Percentiles rank a stretch among this genome's conserved stretches.
phyloP scores from a whole-genome alignment of 2,888 invertebrate species.

The Parascotia fuliginaria region DNA sequence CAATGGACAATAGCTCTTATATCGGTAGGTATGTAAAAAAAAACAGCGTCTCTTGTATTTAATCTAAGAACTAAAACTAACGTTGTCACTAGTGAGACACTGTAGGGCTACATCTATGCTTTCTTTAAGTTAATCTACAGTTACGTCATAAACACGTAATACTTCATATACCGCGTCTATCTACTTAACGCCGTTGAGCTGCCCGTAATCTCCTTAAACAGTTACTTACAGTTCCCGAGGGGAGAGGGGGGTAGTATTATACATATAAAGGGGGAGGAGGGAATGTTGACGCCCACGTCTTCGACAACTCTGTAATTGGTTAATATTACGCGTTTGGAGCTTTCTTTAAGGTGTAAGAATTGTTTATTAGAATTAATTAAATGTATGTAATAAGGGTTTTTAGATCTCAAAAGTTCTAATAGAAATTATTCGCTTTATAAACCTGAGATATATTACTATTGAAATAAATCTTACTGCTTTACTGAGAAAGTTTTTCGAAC shows the following conservation, averaged over 20 bases:
- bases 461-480: no score
- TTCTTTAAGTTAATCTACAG: background rate
- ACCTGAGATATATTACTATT: no score
- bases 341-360: conserved; percentile 1
- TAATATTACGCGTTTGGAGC: conserved; percentile 28
- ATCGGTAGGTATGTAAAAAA: no score
- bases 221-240: conserved; percentile 48
- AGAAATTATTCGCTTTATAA: no score
- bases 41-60: no score
- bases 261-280: conserved; percentile 20
- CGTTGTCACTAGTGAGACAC: no score
- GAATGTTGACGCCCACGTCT: conserved; percentile 47
- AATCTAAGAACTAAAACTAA: no score
- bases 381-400: background rate
- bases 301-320: conserved; percentile 40
- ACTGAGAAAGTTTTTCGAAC: no score
- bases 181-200: conserved; percentile 38
- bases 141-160: background rate
- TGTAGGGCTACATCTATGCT: no score
- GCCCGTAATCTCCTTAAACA: conserved; percentile 55
- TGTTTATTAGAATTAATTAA: background rate
- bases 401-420: no score
- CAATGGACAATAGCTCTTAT: no score
- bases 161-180: conserved; percentile 31
- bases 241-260: background rate